These are phyloP conservation scores for Borostomias antarcticus DNA, from an alignment of 2,797 vertebrate species.

Conservation along the genomic window DNA sequence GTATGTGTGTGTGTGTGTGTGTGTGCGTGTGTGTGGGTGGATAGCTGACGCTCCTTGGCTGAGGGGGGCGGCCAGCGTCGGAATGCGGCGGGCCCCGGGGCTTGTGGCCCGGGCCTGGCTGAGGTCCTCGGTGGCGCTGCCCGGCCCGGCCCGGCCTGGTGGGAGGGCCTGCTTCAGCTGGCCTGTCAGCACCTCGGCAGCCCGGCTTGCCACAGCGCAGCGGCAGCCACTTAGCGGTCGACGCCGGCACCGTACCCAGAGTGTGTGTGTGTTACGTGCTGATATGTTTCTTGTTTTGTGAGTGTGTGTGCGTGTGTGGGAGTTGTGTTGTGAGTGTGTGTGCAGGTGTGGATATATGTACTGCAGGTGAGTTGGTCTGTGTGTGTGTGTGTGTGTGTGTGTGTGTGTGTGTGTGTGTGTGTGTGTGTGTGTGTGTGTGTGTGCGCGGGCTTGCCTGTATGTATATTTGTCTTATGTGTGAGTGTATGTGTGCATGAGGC, in stretches of 20 bases:
- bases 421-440: constrained; percentile 3
- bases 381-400: neutral
- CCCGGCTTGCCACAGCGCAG: constrained; percentile 9
- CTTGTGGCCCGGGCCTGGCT: neutral
- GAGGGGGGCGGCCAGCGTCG: constrained; percentile 3
- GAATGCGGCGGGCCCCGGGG: constrained; percentile 8
- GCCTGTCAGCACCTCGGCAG: constrained; percentile 21
- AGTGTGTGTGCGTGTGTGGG: neutral
- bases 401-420: neutral
- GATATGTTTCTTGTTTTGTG: neutral
- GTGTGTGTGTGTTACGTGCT: neutral
- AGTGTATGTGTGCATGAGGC: too few relatives aligned
- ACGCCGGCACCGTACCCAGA: neutral
- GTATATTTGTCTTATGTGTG: neutral
- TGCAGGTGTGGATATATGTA: neutral
- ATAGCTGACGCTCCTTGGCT: neutral
- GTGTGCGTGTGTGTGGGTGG: too few relatives aligned
- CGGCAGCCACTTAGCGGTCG: constrained; percentile 17
- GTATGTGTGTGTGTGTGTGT: too few relatives aligned
- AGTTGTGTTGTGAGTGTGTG: neutral
- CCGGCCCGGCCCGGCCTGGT: neutral
- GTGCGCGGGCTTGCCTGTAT: too few relatives aligned
- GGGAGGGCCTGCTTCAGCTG: constrained; percentile 6
- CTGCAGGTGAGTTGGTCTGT: neutral
- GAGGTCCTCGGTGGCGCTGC: neutral